phyloP scores from a whole-genome alignment of 2,113 vertebrate genomes.

The Hucho hucho region DNA sequence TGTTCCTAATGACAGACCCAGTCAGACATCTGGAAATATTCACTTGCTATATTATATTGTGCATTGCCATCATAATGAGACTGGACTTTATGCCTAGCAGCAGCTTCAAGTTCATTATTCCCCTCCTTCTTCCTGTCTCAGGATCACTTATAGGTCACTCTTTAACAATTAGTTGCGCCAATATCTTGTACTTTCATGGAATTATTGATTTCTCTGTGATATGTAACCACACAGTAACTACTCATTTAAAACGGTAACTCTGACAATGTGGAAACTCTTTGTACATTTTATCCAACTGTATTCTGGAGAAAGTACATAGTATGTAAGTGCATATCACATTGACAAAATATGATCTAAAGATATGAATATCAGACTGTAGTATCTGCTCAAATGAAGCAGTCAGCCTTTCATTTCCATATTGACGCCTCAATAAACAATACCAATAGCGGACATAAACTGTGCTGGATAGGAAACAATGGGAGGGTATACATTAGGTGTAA shows the following conservation, averaged over 20 bases:
- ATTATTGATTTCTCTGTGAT: too few relatives aligned
- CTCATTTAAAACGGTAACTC: too few relatives aligned
- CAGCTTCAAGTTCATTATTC: not conserved
- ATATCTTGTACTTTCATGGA: too few relatives aligned
- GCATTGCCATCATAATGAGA: not conserved
- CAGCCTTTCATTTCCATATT: not conserved
- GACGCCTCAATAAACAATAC: conserved; percentile 22
- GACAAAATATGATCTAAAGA: too few relatives aligned
- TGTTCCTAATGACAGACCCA: conserved; percentile 41
- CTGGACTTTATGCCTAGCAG: not conserved
- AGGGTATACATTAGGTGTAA: conserved; percentile 4
- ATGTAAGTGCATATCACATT: not conserved
- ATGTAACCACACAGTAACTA: too few relatives aligned
- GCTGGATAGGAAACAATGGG: conserved; percentile 41
- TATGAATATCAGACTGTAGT: not conserved
- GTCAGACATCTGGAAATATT: conserved; percentile 23
- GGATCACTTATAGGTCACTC: too few relatives aligned
- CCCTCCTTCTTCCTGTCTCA: not conserved
- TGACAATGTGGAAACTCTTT: not conserved
- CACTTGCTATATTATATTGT: not conserved
- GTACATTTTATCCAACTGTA: not conserved
- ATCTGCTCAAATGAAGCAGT: conserved; percentile 5
- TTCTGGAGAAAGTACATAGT: not conserved
- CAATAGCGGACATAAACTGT: conserved; percentile 23
- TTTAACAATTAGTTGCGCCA: too few relatives aligned